Conservation (phyloP, 2,888 invertebrate species). For the Plusia festucae region DNA sequence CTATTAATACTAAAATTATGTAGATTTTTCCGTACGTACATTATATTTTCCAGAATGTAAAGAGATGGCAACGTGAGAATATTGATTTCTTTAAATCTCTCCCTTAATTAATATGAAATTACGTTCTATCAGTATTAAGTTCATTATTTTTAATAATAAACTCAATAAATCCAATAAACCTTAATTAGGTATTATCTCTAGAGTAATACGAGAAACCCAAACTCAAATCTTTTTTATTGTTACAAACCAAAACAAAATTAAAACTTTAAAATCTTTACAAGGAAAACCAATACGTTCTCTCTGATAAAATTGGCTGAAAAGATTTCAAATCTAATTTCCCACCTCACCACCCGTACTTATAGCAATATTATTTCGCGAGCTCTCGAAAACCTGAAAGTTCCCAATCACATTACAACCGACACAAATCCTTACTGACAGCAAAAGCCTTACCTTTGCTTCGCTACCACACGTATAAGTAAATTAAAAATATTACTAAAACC, state of each 20-base stretch:
- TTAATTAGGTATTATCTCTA: too few relatives aligned
- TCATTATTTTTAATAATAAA: too few relatives aligned
- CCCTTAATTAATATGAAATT: too few relatives aligned
- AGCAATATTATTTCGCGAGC: constrained; percentile 42
- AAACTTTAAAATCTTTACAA: constrained; percentile 10
- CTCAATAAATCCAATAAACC: too few relatives aligned
- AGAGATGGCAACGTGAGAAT: too few relatives aligned
- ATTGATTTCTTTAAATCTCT: too few relatives aligned
- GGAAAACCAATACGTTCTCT: not conserved
- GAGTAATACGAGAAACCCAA: not conserved
- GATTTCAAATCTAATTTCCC: constrained; percentile 47
- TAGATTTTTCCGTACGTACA: too few relatives aligned
- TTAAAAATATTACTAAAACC: constrained; percentile 49
- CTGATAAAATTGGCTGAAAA: constrained; percentile 35
- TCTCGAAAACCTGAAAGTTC: constrained; percentile 43
- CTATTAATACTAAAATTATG: too few relatives aligned
- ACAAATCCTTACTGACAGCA: constrained; percentile 52
- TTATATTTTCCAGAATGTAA: too few relatives aligned
- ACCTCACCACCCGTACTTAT: constrained; percentile 35
- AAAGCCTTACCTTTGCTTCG: constrained; percentile 47
- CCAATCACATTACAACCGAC: constrained; percentile 54
- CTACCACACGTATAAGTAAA: constrained; percentile 41
- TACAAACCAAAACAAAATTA: not conserved
- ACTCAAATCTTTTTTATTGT: not conserved
- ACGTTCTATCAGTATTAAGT: too few relatives aligned